Percentiles rank a stretch among this genome's conserved stretches.
Evolutionary conservation across 1,140 invertebrate genomes (phyloP).

Genomic region (Notospermus geniculatus): DNA sequence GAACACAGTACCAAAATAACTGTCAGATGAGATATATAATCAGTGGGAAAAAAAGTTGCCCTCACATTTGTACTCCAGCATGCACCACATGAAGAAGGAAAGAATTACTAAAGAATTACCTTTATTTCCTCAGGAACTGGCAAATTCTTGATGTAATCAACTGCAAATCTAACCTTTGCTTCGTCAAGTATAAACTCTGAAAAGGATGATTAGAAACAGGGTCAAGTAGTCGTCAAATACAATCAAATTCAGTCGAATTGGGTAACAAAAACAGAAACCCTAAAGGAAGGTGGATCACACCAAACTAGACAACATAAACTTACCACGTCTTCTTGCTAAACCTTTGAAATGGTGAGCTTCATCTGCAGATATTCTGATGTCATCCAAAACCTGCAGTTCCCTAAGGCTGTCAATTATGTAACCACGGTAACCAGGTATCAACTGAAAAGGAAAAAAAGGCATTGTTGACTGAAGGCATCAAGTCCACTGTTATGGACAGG

Average conservation of each 20-base stretch:
- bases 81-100: too few species aligned
- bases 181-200: conserved; percentile 49
- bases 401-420: conserved; percentile 49
- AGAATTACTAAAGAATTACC: conserved; percentile 28
- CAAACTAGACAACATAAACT: not conserved
- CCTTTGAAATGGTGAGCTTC: conserved; percentile 50
- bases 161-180: conserved; percentile 40
- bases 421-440: conserved; percentile 51
- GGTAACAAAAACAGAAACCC: too few species aligned
- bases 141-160: conserved; percentile 42
- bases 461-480: too few species aligned
- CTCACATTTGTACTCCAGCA: too few species aligned
- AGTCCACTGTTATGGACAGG: too few species aligned
- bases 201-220: conserved; percentile 13
- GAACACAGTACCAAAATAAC: too few species aligned
- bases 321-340: conserved; percentile 46
- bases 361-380: conserved; percentile 52
- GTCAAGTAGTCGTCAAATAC: too few species aligned
- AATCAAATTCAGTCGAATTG: too few species aligned
- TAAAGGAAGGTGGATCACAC: too few species aligned
- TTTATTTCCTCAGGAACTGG: conserved; percentile 50
- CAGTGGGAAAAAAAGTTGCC: not conserved
- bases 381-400: conserved; percentile 46
- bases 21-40: not conserved
- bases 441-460: conserved; percentile 24